phyloP scores from a whole-genome alignment of 2,888 invertebrate species.

The Elegia similella region DNA sequence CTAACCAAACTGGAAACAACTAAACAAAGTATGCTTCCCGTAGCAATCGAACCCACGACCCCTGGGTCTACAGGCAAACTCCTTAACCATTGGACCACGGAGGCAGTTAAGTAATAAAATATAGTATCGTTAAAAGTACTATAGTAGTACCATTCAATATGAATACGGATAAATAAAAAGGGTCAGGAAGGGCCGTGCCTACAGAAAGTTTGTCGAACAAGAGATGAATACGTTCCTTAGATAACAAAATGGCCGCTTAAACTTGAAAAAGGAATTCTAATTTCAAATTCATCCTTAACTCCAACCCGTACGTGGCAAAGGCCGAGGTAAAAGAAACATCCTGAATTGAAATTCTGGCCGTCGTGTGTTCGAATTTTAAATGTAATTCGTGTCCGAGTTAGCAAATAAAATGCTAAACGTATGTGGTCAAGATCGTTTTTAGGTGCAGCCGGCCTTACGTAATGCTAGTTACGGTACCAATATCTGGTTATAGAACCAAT shows the following conservation, averaged over 20 bases:
- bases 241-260: not conserved
- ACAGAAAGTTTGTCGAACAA: not conserved
- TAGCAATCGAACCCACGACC: too few relatives aligned
- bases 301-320: conserved; percentile 56
- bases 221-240: not conserved
- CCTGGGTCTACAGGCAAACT: too few relatives aligned
- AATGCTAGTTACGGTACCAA: not conserved
- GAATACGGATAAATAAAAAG: too few relatives aligned
- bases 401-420: conserved; percentile 58
- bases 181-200: too few relatives aligned
- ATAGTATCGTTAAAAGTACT: too few relatives aligned
- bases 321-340: conserved; percentile 54
- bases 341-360: conserved; percentile 70
- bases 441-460: not conserved
- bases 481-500: conserved; percentile 5
- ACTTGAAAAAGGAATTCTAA: conserved; percentile 45
- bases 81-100: too few relatives aligned
- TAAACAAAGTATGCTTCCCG: too few relatives aligned
- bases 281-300: conserved; percentile 68
- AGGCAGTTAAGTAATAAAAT: too few relatives aligned
- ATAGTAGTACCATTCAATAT: too few relatives aligned
- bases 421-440: conserved; percentile 31
- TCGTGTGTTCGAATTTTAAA: conserved; percentile 61
- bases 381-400: conserved; percentile 59
- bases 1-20: too few relatives aligned